phyloP scores from a whole-genome alignment of 2,888 invertebrate genomes.

The Physocephala rufipes region DNA sequence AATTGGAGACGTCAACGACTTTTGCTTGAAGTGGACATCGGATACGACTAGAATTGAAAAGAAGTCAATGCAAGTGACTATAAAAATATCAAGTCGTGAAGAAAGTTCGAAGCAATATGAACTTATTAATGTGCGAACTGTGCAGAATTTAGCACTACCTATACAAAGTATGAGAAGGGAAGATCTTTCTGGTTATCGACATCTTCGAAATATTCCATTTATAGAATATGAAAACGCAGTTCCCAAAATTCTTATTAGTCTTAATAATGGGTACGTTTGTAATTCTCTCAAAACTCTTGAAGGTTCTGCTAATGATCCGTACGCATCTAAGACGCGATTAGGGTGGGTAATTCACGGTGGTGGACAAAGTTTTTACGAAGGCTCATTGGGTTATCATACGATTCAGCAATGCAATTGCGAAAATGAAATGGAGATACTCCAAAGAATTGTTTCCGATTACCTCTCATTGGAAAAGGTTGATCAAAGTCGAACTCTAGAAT shows the following conservation, averaged over 20 bases:
- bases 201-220: background rate
- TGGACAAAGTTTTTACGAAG: background rate
- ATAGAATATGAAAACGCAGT: too few relatives aligned
- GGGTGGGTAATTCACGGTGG: background rate
- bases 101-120: slow-evolving; percentile 2
- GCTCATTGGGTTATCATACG: background rate
- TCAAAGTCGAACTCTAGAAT: background rate
- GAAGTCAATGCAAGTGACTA: background rate
- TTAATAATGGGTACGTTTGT: background rate
- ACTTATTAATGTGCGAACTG: background rate
- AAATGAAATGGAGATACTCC: background rate
- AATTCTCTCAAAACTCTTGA: background rate
- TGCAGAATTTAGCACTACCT: background rate
- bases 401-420: background rate
- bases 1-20: slow-evolving; percentile 10
- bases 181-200: background rate
- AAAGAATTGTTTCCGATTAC: too few relatives aligned
- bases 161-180: background rate
- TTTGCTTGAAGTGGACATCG: slow-evolving; percentile 32
- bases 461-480: background rate
- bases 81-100: background rate
- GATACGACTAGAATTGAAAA: background rate
- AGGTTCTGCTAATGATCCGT: background rate
- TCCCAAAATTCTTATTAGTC: too few relatives aligned
- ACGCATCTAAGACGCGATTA: too few relatives aligned